These are phyloP conservation scores for Oreochromis spilurus DNA, from an alignment of 2,113 vertebrate genomes.

Conservation along the genomic window DNA sequence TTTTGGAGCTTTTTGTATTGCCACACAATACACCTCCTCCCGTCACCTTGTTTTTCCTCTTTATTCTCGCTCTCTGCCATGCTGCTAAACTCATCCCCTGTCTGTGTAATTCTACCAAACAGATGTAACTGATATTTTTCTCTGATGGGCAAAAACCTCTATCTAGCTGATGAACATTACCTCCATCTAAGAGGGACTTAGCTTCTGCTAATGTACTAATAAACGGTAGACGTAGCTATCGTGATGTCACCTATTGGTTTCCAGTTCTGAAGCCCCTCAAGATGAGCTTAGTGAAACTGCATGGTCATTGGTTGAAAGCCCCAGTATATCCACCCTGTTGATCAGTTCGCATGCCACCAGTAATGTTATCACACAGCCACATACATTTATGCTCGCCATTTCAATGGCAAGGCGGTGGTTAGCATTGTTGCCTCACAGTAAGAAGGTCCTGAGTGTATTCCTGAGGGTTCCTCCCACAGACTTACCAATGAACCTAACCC, in stretches of 20 bases:
- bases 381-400: rapidly evolving
- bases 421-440: neutral
- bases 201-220: neutral
- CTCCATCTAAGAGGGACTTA: neutral
- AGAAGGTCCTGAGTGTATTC: neutral
- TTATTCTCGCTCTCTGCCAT: neutral
- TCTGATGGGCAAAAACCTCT: neutral
- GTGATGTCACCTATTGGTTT: neutral
- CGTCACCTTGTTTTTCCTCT: neutral
- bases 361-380: rapidly evolving
- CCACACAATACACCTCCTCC: neutral
- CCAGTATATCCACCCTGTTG: rapidly evolving
- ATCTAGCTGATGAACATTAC: neutral
- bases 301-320: neutral
- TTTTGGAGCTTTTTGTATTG: neutral
- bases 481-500: too few species aligned
- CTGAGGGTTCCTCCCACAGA: neutral
- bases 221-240: neutral
- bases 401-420: neutral
- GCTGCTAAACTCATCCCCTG: neutral
- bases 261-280: neutral
- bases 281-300: neutral
- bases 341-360: neutral
- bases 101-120: neutral
- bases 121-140: neutral